Percentiles rank a stretch among this genome's conserved stretches.
Evolutionary conservation across 35 echinoderm and acorn worm species (phyloP).

Genomic region (Holothuria glaberrima): DNA sequence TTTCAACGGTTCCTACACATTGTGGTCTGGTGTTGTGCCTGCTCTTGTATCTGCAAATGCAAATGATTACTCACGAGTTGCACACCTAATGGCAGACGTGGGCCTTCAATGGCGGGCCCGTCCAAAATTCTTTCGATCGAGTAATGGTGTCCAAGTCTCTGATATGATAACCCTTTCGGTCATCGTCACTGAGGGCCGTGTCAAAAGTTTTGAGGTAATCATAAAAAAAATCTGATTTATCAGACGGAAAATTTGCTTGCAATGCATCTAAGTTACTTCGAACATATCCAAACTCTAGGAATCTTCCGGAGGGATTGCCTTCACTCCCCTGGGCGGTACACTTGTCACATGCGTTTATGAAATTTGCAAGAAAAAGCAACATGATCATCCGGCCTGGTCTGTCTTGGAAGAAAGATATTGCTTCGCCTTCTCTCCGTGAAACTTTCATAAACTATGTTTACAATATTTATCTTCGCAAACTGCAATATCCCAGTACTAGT

Average conservation of each 20-base stretch:
- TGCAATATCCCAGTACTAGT: too few relatives aligned
- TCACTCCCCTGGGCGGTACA: neutral
- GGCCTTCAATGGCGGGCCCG: neutral
- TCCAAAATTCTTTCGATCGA: neutral
- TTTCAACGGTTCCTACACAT: too few relatives aligned
- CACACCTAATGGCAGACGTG: slow-evolving; percentile 11
- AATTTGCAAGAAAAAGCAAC: neutral
- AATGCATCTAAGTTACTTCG: neutral
- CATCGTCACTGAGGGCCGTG: neutral
- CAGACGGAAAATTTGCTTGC: too few relatives aligned
- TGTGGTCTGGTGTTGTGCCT: too few relatives aligned
- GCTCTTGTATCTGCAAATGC: too few relatives aligned
- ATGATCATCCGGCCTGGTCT: too few relatives aligned
- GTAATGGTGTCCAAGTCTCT: neutral
- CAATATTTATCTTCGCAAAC: too few relatives aligned
- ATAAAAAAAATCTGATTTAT: neutral
- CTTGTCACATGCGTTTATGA: neutral
- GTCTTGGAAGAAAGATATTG: too few relatives aligned
- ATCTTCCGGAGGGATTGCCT: neutral
- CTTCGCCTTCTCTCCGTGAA: too few relatives aligned
- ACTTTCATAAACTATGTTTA: too few relatives aligned
- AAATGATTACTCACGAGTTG: too few relatives aligned
- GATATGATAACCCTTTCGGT: neutral
- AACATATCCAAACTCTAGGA: neutral
- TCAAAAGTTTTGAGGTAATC: neutral